These are phyloP conservation scores for Kuschelorhynchus macadamiae DNA, from an alignment of 2,888 invertebrate genomes.

Conservation along the genomic window DNA sequence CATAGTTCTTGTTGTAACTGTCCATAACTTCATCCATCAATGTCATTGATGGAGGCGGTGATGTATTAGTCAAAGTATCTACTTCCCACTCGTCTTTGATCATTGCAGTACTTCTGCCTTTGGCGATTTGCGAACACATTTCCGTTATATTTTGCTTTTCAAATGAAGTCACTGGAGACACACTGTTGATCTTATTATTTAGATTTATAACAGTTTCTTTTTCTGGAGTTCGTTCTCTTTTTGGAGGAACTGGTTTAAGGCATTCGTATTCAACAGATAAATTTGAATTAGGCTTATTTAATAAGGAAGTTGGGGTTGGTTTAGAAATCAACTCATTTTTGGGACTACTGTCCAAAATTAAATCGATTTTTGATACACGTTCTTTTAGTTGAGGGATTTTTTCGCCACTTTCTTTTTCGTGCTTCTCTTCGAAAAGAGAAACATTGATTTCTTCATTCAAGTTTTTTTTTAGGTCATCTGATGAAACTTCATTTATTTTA, in stretches of 20 bases:
- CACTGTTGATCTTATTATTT: conserved; percentile 3
- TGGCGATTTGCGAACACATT: conserved; percentile 34
- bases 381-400: conserved; percentile 34
- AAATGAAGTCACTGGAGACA: conserved; percentile 25
- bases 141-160: conserved; percentile 28
- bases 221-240: conserved; percentile 41
- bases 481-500: conserved; percentile 21
- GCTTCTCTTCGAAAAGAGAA: conserved; percentile 29
- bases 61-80: conserved; percentile 48
- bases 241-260: conserved; percentile 42
- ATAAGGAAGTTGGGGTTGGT: not conserved
- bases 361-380: conserved; percentile 17
- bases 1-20: conserved; percentile 48
- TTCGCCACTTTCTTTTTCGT: conserved; percentile 21
- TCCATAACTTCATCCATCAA: conserved; percentile 55
- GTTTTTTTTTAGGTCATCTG: no score
- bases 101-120: conserved; percentile 31
- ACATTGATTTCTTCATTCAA: conserved; percentile 29
- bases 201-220: conserved; percentile 30
- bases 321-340: not conserved
- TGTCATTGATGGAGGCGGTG: conserved; percentile 51
- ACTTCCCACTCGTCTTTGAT: conserved; percentile 53
- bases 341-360: not conserved
- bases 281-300: conserved; percentile 14
- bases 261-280: conserved; percentile 38